Conservation (phyloP, 2,113 vertebrate genomes). For the Verasper variegatus region DNA sequence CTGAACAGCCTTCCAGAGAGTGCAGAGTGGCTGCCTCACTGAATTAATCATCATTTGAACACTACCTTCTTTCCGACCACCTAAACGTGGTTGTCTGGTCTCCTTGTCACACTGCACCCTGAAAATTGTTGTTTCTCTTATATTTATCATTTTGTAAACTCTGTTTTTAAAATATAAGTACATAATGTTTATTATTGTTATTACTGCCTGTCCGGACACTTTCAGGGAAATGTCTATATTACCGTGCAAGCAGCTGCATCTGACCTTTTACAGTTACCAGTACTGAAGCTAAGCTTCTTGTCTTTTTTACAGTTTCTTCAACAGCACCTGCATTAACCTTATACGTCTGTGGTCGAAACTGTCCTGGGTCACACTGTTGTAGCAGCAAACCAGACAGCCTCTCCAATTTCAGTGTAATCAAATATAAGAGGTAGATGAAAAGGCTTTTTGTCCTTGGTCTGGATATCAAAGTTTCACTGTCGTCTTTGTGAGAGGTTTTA, state of each 20-base stretch:
- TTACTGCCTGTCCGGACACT: too few species aligned
- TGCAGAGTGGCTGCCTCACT: constrained; percentile 25
- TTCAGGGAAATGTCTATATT: too few species aligned
- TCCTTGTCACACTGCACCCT: too few species aligned
- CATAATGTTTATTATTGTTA: too few species aligned
- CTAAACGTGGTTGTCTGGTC: too few species aligned
- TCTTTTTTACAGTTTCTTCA: not conserved
- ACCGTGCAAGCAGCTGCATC: not conserved
- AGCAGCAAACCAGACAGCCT: constrained; percentile 22
- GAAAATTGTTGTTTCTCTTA: too few species aligned
- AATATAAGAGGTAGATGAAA: constrained; percentile 45
- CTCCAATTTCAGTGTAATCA: constrained; percentile 30
- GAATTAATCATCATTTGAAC: constrained; percentile 10
- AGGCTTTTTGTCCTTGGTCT: constrained; percentile 48
- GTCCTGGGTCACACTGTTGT: constrained; percentile 14
- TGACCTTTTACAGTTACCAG: not conserved
- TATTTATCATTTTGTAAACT: too few species aligned
- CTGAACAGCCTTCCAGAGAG: constrained; percentile 22
- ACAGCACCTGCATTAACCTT: not conserved
- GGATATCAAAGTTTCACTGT: constrained; percentile 44
- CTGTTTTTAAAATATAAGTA: too few species aligned
- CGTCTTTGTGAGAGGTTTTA: constrained; percentile 21
- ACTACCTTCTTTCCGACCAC: too few species aligned
- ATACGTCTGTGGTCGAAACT: constrained; percentile 16
- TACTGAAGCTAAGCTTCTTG: not conserved